These are phyloP conservation scores for Dasypolia templi DNA, from an alignment of 2,888 invertebrate genomes.

Conservation along the genomic window DNA sequence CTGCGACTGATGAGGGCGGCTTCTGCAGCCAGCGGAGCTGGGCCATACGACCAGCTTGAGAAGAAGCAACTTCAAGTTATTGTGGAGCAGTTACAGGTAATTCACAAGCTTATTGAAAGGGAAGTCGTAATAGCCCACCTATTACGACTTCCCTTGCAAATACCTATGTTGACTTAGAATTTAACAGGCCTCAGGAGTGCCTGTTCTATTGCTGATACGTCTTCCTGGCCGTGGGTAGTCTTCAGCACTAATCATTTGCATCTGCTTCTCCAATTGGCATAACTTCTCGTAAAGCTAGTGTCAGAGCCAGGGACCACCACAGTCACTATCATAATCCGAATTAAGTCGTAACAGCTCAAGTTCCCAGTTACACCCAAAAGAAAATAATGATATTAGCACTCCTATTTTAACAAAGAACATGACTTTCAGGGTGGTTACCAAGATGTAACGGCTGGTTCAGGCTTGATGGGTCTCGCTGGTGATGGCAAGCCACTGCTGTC, in stretches of 20 bases:
- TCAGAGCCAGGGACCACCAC: neutral
- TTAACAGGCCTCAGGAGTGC: no score
- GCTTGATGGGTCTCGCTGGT: conserved; percentile 96
- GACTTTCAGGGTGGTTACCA: conserved; percentile 92
- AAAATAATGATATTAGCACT: neutral
- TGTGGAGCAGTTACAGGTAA: conserved; percentile 87
- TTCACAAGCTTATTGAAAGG: neutral
- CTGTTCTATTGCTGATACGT: no score
- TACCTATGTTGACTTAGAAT: neutral
- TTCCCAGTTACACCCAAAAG: neutral
- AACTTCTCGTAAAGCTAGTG: neutral
- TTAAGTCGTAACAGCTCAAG: neutral
- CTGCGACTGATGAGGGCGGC: conserved; percentile 87
- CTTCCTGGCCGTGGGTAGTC: neutral
- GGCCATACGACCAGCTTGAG: conserved; percentile 86
- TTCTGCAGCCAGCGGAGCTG: conserved; percentile 80
- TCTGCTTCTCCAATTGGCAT: no score
- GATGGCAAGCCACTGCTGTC: conserved; percentile 95
- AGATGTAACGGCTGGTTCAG: conserved; percentile 95
- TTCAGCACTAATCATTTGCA: neutral
- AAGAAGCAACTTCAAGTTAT: conserved; percentile 88
- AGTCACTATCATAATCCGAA: neutral
- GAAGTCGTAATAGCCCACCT: no score
- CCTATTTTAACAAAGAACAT: neutral
- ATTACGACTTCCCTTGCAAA: no score